Evolutionary conservation across 30 jellyfish, hydroid and myxozoan genomes (phyloP), one percentile per base, ranked within the genome.

Genomic region (Rhopilema esculentum): DNA sequence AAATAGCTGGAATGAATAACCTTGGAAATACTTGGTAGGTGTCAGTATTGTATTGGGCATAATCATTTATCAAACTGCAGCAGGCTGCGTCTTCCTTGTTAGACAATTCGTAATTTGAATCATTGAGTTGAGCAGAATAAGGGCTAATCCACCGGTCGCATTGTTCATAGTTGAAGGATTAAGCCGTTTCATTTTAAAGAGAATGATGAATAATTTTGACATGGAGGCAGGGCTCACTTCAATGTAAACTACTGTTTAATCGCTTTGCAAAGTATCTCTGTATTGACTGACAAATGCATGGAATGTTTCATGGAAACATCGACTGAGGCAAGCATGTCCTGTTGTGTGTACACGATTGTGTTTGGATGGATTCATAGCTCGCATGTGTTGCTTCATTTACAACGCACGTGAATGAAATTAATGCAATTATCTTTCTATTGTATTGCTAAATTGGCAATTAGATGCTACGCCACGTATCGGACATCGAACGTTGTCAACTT

Each of bases 401-500:
- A 24, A 26, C 24, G 32, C 90, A 80, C 90, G 90, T 80, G 90
- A 80, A 40, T 68, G 15, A 32, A 29, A 23, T 26, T 80, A 80
- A 80, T 80, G 69, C 80, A 32, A 80, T 80, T 80, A 80, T 32
- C 29, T 20, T 17, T 24, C 53, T 8, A 27, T 80, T 80, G 90
- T 80, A 28, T 0, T 63, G 51, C 63, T 8, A 32, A 40, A 30
- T 63, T 80, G 84, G 79, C 90, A 66, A 28, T 80, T 40, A 2
- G 57, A 40, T 2, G 57, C 9, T 40, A 40, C 6, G 57, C 57
- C 57, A 40, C 12, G 57, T 12, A 40, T 40, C 57, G 12, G 57
- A 40, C 57, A 12, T 40, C 57, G 57, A 2, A 40, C 57, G 57
- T 40, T 12, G 12, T 2, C 57, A 40, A 40, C 57, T 40, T 40